phyloP scores from a whole-genome alignment of 2,888 invertebrate species.

The Lottia gigantea region DNA sequence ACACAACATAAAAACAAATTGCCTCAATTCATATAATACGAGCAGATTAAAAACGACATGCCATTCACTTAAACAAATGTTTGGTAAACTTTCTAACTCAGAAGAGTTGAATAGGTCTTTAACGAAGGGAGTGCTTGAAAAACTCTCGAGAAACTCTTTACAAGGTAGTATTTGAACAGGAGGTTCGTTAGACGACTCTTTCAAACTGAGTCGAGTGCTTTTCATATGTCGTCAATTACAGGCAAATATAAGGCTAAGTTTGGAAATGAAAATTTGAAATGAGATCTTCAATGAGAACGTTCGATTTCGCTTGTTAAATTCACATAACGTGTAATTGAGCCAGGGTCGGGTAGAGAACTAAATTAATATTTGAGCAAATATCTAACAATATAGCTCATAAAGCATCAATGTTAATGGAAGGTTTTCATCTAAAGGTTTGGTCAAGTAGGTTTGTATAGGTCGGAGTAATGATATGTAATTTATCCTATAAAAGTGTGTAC shows the following conservation, averaged over 20 bases:
- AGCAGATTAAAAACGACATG: not conserved
- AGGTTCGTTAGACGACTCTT: not conserved
- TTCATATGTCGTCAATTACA: slow-evolving; percentile 7
- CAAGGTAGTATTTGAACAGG: slow-evolving; percentile 2
- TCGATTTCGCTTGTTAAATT: slow-evolving; percentile 8
- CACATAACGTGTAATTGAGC: slow-evolving; percentile 5
- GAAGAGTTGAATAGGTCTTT: slow-evolving; percentile 1
- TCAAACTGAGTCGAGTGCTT: slow-evolving; percentile 1
- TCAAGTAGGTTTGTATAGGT: not conserved
- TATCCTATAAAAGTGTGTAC: slow-evolving; percentile 11
- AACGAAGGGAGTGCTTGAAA: slow-evolving; percentile 6
- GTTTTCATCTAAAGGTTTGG: not conserved
- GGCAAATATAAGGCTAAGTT: slow-evolving; percentile 10
- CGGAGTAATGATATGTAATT: slow-evolving; percentile 4
- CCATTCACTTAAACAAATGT: slow-evolving; percentile 1
- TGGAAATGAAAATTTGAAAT: slow-evolving; percentile 3
- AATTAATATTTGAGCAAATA: not conserved
- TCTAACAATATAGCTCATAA: too few relatives aligned
- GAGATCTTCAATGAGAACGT: slow-evolving; percentile 1
- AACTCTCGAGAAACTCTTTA: slow-evolving; percentile 2
- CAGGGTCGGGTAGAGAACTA: not conserved
- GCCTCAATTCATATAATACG: not conserved
- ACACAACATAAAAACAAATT: slow-evolving; percentile 2
- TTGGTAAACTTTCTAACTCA: not conserved
- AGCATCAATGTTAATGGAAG: too few relatives aligned